Evolutionary conservation across 1,140 invertebrate genomes (phyloP), one percentile per base, ranked within the genome.

Genomic region (Potamilus streckersoni): DNA sequence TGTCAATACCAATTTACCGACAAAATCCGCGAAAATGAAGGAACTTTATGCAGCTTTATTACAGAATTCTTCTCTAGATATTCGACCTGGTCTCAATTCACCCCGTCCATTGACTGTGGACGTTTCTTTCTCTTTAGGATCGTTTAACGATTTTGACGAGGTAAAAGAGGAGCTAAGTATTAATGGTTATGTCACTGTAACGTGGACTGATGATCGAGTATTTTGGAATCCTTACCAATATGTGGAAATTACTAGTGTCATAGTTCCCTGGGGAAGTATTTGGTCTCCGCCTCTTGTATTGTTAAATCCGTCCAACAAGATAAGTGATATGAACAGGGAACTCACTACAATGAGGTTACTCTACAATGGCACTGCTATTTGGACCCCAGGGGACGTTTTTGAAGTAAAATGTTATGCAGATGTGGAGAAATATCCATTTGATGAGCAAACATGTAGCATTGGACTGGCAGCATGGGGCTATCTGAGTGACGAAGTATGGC

Each of bases 351-450:
- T 31, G 19, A 57, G 73, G 17, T 27, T 74, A 17, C 27, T 69
- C 19, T 69, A 74, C 73, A 74, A 74, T 19, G 73, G 73, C 14
- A 69, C 49, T 14, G 38, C 63, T 16, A 62, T 74, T 5, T 74
- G 73, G 73, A 16, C 59, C 20, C 73, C 73, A 13, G 73, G 73
- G 57, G 73, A 74, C 65, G 73, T 74, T 13, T 74, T 74, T 59
- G 31, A 56, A 17, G 59, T 66, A 20, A 68, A 61, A 23, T 74
- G 73, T 67, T 58, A 68, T n/a, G 61, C 17, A 16, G 73, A 74
- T 59, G 59, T 74, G 12, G 60, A 68, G 17, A 74, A 56, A 19
- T 74, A 74, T 55, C 73, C 73, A 23, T 74, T 74, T 31, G 73
- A 74, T 38, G 23, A 38, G 17, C 73, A 74, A 31, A 55, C 23